Evolutionary conservation across 2,113 vertebrate species (phyloP), one percentile per base, ranked within the genome.

Genomic region (Syngnathus typhle): DNA sequence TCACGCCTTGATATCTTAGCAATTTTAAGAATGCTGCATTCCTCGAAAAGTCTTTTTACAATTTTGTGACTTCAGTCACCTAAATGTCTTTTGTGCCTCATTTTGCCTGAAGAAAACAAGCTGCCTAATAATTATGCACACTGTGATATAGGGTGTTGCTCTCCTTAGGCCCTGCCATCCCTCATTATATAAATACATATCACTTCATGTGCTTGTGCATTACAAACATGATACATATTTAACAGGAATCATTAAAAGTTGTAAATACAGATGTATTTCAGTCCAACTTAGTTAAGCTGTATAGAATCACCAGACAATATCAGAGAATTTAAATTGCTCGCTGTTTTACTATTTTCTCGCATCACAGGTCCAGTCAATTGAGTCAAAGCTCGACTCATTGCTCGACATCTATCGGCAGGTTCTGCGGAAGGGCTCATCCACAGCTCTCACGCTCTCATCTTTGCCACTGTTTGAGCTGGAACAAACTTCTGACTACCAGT

Each of bases 321-420:
- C 15, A 47, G 44, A 47, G 44, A 15, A 47, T 47, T 47, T 47
- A 15, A 18, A 47, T 6, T 16, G 13, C 44, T 46, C 5, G 44
- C 15, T 5, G 13, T 46, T 46, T 46, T 46, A 47, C 44, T 47
- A 4, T 58, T 32, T 36, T 1, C 7, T 54, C 36, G 23, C 49
- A 12, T 39, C 18, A 2, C 56, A 99, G 96, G 96, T 99, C 21
- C 94, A 97, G 88, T 99, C 96, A 39, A 99, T 99, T 27, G 96
- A 99, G 82, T 93, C 95, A 38, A 99, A 99, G 88, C 68, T 99
- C 68, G 96, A 99, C 86, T 95, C 94, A 41, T 90, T 98, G 7
- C 89, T 98, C 44, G 96, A 98, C 68, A 93, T 98, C 74, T 98
- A 98, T 71, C 93, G 95, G 8, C 95, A 99, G 83, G 94, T 96